Base-by-base conservation (phyloP, 2,797 vertebrate species). In the Brotula barbata region DNA sequence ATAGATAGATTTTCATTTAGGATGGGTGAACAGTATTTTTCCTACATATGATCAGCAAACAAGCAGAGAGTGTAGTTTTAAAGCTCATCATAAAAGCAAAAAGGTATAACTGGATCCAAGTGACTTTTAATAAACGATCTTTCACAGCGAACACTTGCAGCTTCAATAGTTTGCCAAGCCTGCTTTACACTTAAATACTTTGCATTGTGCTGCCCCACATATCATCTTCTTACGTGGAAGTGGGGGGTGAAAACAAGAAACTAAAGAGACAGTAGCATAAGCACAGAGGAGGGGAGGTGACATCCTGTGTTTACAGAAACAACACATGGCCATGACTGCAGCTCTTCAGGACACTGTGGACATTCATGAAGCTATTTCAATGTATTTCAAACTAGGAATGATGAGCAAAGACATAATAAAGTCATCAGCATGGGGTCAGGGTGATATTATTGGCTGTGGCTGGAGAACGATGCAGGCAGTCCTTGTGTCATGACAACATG, bases 241-340 rank as follows among this genome's bases (percentile, higher is more conserved):
- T 65, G 55, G 53, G 3, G 16, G 25, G 40, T 2, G 37, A 3
- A 40, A 34, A 36, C 5, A 44, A 54, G 23, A 63, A 73, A 44
- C 59, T 68, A 73, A 17, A 46, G 33, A 75, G 72, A 85, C 76
- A 80, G 72, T 77, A 75, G 72, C 82, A 69, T 48, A 31, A 33
- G 34, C 13, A 36, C 34, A 36, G 34, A 10, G 9, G 34, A 36
- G 34, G 34, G 13, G 34, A 36, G 34, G 34, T 36, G 34, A 36
- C 7, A 28, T 28, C 25, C 25, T 28, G 25, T n/a, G n/a, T n/a
- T n/a, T n/a, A n/a, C n/a, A n/a, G n/a, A n/a, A n/a, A n/a, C n/a
- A n/a, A n/a, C n/a, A n/a, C n/a, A n/a, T n/a, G n/a, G n/a, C n/a
- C n/a, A n/a, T n/a, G n/a, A n/a, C n/a, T n/a, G n/a, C n/a, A n/a